Conservation (phyloP, 2,797 vertebrate species). For the Columba guinea region DNA sequence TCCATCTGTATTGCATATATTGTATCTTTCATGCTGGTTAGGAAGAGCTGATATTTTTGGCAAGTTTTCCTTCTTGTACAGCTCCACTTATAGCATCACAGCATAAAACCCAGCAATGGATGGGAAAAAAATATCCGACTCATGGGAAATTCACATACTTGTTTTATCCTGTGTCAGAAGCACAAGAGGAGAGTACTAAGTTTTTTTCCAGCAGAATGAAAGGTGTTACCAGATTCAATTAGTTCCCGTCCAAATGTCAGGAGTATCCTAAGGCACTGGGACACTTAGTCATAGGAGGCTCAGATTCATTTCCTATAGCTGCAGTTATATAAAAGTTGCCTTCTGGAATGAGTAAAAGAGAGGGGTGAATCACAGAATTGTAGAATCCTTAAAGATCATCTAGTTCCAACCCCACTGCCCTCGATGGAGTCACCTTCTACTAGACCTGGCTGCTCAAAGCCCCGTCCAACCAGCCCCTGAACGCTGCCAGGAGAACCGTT, state of each 20-base stretch:
- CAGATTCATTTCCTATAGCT: background rate
- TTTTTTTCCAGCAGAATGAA: background rate
- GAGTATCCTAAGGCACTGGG: background rate
- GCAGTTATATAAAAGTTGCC: background rate
- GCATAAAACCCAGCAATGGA: slow-evolving; percentile 10
- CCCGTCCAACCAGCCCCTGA: too few relatives aligned
- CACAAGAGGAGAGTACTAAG: background rate
- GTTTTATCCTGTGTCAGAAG: background rate
- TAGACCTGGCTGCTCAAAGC: too few relatives aligned
- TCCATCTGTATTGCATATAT: slow-evolving; percentile 61
- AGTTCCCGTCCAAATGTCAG: background rate
- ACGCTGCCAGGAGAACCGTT: background rate
- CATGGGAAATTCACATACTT: slow-evolving; percentile 24
- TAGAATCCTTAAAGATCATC: too few relatives aligned
- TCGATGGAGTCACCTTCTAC: too few relatives aligned
- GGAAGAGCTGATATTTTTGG: slow-evolving; percentile 53
- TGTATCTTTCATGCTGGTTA: slow-evolving; percentile 47
- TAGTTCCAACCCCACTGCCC: too few relatives aligned
- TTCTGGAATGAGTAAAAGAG: background rate
- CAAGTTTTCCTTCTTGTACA: slow-evolving; percentile 27
- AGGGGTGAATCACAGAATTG: background rate
- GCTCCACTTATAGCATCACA: slow-evolving; percentile 15
- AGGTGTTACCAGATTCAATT: background rate
- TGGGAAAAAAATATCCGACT: slow-evolving; percentile 5
- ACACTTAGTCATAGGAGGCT: background rate